Base-by-base conservation (phyloP, 2,888 invertebrate species). In the Cantharis flavilabris region DNA sequence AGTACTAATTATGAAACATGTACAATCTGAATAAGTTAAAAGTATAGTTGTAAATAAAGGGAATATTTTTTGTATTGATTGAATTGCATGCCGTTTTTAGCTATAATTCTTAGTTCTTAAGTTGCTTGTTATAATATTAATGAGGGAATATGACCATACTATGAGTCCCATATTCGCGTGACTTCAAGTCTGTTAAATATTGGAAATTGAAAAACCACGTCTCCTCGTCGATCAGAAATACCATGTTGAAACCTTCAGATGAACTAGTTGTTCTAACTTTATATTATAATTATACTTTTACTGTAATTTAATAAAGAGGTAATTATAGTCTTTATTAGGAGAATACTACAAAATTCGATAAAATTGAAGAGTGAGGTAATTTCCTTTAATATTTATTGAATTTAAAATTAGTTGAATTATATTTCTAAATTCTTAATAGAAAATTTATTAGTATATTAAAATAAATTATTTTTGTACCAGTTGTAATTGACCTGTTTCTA, bases 81-180 rank as follows among this genome's bases (percentile, higher is more conserved):
- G 20, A 69, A 72, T 72, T 72, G 78, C 75, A 76, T 69, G 76
- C 72, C 72, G 70, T 76, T 77, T 76, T 49, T n/a, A 75, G 64
- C 62, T 20, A 18, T 16, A 75, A 30, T 70, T 69, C 69, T 74
- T 74, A 33, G 23, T 70, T 30, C 70, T 62, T 75, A 64, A 49
- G 67, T 70, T 71, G 73, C 71, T 78, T 77, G 75, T 78, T 78
- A 76, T 75, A 81, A 80, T 82, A 82, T 82, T 81, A 80, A 82
- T 79, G 79, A 82, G 82, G 80, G 82, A 82, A 82, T 49, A 49
- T 77, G 76, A 78, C 80, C 81, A 49, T 49, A 77, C 80, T 77
- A 79, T 80, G 80, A 79, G 81, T 78, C 80, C 80, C 75, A 73
- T 69, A 78, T 70, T 82, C 78, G 82, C 82, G 82, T 82, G 82